Conservation (phyloP, 2,797 vertebrate genomes). For the Tokudaia tokunoshimensis region DNA sequence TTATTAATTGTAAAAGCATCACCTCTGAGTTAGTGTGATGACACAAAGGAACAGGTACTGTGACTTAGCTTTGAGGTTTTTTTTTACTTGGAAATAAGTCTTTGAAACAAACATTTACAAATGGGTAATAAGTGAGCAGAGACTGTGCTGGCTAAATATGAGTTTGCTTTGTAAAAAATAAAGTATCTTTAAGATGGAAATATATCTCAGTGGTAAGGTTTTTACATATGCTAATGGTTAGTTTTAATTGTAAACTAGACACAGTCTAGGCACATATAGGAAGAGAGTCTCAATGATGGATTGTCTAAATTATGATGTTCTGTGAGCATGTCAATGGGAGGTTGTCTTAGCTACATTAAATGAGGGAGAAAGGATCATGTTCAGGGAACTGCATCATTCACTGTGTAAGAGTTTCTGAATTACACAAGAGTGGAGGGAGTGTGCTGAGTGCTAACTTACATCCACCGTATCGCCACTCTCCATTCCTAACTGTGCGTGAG, state of each 20-base stretch:
- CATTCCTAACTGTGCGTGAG: no score
- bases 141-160: neutral
- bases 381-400: neutral
- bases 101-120: neutral
- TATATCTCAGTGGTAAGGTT: neutral
- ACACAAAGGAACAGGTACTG: neutral
- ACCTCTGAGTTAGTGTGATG: neutral
- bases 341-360: neutral
- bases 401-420: neutral
- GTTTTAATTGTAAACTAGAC: neutral
- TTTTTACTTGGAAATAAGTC: neutral
- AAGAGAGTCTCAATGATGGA: neutral
- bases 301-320: neutral
- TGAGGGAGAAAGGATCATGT: neutral
- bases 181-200: neutral
- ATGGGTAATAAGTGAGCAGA: neutral
- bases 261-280: neutral
- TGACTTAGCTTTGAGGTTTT: neutral
- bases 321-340: neutral
- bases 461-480: accelerated
- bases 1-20: neutral
- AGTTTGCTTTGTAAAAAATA: conserved; percentile 11
- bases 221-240: neutral
- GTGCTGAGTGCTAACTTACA: neutral
- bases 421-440: no score